Conservation (phyloP, 2,113 vertebrate species). For the Leptocoma aspasia region DNA sequence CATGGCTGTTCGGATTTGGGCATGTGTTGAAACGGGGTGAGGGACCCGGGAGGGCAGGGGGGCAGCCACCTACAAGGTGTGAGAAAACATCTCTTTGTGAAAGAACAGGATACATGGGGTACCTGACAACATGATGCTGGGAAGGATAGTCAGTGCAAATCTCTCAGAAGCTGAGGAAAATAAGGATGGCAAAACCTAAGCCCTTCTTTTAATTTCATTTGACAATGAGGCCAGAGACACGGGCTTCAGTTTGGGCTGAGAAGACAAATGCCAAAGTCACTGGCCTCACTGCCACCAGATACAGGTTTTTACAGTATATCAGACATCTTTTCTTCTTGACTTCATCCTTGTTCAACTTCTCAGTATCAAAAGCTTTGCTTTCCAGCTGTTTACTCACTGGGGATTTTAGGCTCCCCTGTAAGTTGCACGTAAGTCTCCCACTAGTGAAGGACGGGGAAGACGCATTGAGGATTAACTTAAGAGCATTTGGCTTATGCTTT, state of each 20-base stretch:
- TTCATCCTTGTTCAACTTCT: not conserved
- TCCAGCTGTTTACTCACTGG: not conserved
- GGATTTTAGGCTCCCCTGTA: not conserved
- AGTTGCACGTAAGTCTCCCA: not conserved
- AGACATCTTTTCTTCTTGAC: not conserved
- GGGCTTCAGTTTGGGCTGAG: not conserved
- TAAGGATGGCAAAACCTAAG: not conserved
- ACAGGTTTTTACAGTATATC: not conserved
- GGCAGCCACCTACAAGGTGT: too few relatives aligned
- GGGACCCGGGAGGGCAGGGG: too few relatives aligned
- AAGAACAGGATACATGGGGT: fast-evolving
- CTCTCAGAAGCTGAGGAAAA: not conserved
- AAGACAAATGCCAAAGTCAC: not conserved
- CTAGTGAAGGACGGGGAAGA: not conserved
- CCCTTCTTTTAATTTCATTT: not conserved
- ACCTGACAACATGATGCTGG: not conserved
- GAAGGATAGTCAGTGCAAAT: not conserved
- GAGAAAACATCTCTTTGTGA: not conserved
- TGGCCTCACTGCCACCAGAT: not conserved
- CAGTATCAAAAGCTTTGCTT: not conserved
- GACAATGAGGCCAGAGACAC: fast-evolving
- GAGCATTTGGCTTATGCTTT: not conserved
- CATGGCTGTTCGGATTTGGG: not conserved
- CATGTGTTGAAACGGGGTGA: not conserved
- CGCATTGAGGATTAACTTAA: not conserved